phyloP scores from a whole-genome alignment of 2,888 invertebrate species.

The Clostera curtula region DNA sequence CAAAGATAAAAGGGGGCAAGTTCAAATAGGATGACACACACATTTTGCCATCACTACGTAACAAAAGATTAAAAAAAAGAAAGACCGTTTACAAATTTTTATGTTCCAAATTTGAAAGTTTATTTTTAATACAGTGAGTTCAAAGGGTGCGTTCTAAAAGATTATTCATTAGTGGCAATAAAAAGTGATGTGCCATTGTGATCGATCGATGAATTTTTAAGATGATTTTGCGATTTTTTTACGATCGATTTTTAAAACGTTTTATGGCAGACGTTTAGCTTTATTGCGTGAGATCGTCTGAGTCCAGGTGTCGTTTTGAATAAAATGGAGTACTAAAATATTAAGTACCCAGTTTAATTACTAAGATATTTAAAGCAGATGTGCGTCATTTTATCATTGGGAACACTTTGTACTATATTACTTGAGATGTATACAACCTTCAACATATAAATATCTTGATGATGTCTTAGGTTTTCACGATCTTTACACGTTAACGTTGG shows the following conservation, averaged over 20 bases:
- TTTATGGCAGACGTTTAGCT: conserved; percentile 49
- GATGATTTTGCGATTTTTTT: conserved; percentile 69
- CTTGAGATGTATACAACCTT: too few species aligned
- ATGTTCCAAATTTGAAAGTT: conserved; percentile 53
- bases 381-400: too few species aligned
- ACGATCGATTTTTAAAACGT: conserved; percentile 50
- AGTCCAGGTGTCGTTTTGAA: conserved; percentile 32
- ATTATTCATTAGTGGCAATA: conserved; percentile 67
- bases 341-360: conserved; percentile 6
- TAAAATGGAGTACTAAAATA: conserved; percentile 13
- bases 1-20: conserved; percentile 41
- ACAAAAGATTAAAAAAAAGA: conserved; percentile 34
- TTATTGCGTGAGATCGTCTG: conserved; percentile 53
- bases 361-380: too few species aligned
- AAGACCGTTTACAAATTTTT: conserved; percentile 64
- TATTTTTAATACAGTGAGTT: conserved; percentile 62
- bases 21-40: conserved; percentile 56
- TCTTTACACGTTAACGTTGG: too few species aligned
- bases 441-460: too few species aligned
- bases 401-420: too few species aligned
- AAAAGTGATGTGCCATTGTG: conserved; percentile 66
- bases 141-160: conserved; percentile 36
- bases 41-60: conserved; percentile 50
- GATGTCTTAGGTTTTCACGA: too few species aligned
- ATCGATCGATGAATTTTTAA: conserved; percentile 60